Base-by-base conservation (phyloP, 2,888 invertebrate genomes). In the Drosophila barbarae region DNA sequence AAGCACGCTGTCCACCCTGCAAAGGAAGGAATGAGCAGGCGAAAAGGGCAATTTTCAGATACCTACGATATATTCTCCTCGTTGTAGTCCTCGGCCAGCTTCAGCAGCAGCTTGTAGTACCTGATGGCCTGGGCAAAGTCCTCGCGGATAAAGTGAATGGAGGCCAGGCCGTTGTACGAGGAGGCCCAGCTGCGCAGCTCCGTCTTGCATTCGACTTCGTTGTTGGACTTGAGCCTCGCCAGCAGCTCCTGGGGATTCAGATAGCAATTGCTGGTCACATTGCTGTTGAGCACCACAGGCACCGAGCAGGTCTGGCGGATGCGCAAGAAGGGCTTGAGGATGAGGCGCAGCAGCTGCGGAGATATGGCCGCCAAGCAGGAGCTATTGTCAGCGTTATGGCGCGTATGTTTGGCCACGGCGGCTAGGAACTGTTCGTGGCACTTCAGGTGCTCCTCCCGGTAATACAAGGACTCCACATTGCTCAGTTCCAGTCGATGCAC, bases 391-490 rank as follows among this genome's bases (percentile, higher is more conserved):
- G 56, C 53, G 38, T 68, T 69, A 2, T 63, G 26, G 3, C 74
- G 67, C 0, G 74, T 73, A 57, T 85, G 81, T 6, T 84, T 87
- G 3, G 65, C 47, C 3, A 92, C 87, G 59, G 90, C 91, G 26
- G 87, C 67, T 28, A 90, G 72, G 65, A 93, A 92, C 12, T 89
- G 90, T 2, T 77, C 76, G 3, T 90, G 88, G 73, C 92, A 92
- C 13, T 90, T 88, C 15, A 88, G 86, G 76, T 92, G 92, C 76
- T 93, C 92, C 35, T 91, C 90, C n/a, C 91, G 90, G 85, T 95
- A 95, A 84, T 94, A 94, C 73, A 93, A 92, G 65, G 92, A 92
- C 87, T 95, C 95, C 0, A 95, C 91, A 5, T 94, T 93, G n/a
- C 93, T 92, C 81, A 95, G 93, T 39, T 91, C 90, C 42, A 94